phyloP scores from a whole-genome alignment of 2,113 vertebrate species.

The Apeltes quadracus region DNA sequence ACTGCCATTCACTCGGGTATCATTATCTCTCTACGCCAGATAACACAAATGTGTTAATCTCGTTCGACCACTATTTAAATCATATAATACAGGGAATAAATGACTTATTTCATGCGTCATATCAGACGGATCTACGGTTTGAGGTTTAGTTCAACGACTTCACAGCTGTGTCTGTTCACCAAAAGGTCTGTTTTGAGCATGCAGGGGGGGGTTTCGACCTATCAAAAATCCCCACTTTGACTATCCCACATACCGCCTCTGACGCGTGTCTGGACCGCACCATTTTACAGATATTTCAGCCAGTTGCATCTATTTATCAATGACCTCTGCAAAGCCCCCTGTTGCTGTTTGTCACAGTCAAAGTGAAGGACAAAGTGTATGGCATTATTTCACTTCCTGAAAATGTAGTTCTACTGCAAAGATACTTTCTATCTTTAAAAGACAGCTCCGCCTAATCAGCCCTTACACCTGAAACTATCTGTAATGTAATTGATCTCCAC shows the following conservation, averaged over 20 bases:
- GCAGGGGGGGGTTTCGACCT: background rate
- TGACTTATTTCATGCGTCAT: background rate
- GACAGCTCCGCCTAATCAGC: background rate
- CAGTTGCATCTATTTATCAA: background rate
- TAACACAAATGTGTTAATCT: background rate
- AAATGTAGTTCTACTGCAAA: constrained; percentile 13
- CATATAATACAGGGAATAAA: background rate
- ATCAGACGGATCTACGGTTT: background rate
- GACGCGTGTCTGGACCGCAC: background rate
- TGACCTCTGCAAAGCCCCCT: background rate
- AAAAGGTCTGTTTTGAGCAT: background rate
- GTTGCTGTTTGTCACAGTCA: constrained; percentile 23
- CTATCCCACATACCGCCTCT: background rate
- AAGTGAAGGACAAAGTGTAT: constrained; percentile 29
- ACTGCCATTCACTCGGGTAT: background rate
- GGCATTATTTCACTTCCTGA: constrained; percentile 27
- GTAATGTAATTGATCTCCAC: background rate
- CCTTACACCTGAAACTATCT: background rate
- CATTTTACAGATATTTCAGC: background rate
- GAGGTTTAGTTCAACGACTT: background rate
- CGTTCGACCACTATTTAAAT: too few relatives aligned
- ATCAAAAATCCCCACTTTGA: background rate
- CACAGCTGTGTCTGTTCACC: background rate
- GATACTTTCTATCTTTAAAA: constrained; percentile 3
- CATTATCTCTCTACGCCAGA: background rate